Evolutionary conservation across 2,113 vertebrate species (phyloP).

Genomic region (Aldabrachelys gigantea): DNA sequence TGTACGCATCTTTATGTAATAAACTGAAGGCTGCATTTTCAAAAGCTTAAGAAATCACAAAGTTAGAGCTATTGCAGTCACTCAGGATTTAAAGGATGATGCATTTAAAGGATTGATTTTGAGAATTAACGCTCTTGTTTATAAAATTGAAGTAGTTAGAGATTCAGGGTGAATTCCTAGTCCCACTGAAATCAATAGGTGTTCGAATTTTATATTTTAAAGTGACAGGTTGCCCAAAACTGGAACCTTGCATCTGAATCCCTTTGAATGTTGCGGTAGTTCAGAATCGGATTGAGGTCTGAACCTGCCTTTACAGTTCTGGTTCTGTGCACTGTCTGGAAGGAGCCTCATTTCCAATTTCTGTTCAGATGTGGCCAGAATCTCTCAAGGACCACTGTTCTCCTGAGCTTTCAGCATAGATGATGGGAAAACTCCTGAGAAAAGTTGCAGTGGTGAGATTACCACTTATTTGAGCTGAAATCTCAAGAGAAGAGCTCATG

Average conservation of each 20-base stretch:
- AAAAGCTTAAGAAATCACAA: neutral
- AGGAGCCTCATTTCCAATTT: constrained; percentile 37
- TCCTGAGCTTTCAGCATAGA: constrained; percentile 47
- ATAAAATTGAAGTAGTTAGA: neutral
- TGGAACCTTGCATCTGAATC: neutral
- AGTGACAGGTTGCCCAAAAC: constrained; percentile 36
- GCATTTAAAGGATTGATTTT: neutral
- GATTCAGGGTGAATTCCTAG: constrained; percentile 3
- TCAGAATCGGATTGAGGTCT: constrained; percentile 68
- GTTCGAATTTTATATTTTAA: constrained; percentile 29
- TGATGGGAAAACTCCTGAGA: constrained; percentile 13
- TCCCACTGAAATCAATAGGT: constrained; percentile 17
- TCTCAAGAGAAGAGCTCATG: neutral
- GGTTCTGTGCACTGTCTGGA: constrained; percentile 57
- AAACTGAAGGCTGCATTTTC: rapidly evolving
- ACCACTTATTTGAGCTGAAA: constrained; percentile 39
- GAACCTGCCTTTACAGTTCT: constrained; percentile 63
- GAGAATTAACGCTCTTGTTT: neutral
- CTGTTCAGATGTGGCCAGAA: constrained; percentile 37
- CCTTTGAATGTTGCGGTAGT: constrained; percentile 59
- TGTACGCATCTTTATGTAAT: neutral
- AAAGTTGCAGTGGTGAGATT: constrained; percentile 33
- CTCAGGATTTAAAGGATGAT: neutral
- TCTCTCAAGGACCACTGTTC: constrained; percentile 43
- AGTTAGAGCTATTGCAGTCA: neutral